Percentiles rank a stretch among this genome's conserved stretches.
Evolutionary conservation across 2,888 invertebrate species (phyloP).

Genomic region (Camptogramma bilineatum): DNA sequence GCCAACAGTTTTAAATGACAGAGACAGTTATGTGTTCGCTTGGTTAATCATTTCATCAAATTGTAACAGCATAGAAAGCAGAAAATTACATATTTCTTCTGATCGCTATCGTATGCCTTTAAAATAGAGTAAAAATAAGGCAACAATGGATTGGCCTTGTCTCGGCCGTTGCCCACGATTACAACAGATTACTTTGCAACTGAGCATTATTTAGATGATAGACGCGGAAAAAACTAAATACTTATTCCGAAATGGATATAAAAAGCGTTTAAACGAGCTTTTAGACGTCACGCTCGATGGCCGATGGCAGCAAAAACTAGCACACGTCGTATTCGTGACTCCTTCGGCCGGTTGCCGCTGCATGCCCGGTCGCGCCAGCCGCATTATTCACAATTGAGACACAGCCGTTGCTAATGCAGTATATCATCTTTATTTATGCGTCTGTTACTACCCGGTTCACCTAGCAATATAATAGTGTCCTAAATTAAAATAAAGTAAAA

Average conservation of each 20-base stretch:
- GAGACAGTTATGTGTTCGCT: conserved; percentile 1
- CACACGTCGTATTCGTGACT: conserved; percentile 69
- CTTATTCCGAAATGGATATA: conserved; percentile 68
- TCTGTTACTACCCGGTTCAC: conserved; percentile 16
- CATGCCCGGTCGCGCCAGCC: conserved; percentile 38
- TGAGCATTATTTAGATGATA: conserved; percentile 70
- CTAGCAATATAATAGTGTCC: conserved; percentile 14
- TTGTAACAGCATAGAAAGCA: not conserved
- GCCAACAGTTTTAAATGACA: conserved; percentile 6
- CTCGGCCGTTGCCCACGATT: conserved; percentile 66
- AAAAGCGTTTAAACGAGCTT: conserved; percentile 81
- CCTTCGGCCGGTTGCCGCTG: conserved; percentile 44
- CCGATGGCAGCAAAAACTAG: conserved; percentile 71
- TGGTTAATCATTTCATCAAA: not conserved
- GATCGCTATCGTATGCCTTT: conserved; percentile 17
- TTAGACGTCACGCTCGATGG: conserved; percentile 77
- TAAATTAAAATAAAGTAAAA: conserved; percentile 8
- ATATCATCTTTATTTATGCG: conserved; percentile 32
- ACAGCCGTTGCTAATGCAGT: conserved; percentile 41
- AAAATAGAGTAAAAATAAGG: conserved; percentile 49
- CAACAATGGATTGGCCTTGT: conserved; percentile 67
- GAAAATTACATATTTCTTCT: conserved; percentile 1
- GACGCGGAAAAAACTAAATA: conserved; percentile 63
- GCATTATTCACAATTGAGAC: conserved; percentile 44
- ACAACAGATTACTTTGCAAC: conserved; percentile 67